A percentile compares a stretch with the other conserved stretches of the same genome.
phyloP scores from a whole-genome alignment of 2,113 vertebrate genomes.

The Entomyzon cyanotis region DNA sequence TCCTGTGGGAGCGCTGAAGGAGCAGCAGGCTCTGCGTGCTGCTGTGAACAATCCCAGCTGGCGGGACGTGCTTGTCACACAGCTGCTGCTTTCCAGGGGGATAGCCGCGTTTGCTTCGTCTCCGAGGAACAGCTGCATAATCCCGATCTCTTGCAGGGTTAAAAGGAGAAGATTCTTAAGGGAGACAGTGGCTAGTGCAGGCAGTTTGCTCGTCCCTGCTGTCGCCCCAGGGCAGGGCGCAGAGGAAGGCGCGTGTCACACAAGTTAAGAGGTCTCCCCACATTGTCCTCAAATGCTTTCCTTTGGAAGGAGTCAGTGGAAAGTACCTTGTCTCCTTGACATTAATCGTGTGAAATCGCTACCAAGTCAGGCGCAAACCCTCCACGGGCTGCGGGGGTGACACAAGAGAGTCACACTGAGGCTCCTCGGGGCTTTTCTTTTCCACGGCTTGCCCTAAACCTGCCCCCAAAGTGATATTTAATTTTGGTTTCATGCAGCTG shows the following conservation, averaged over 20 bases:
- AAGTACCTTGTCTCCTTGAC: not conserved
- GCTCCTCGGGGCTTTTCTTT: not conserved
- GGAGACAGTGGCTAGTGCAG: not conserved
- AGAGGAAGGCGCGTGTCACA: not conserved
- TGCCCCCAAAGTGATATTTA: not conserved
- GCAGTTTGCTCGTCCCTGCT: not conserved
- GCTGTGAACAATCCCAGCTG: not conserved
- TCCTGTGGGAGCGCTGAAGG: fast-evolving
- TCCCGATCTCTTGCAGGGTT: not conserved
- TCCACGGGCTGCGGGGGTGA: fast-evolving
- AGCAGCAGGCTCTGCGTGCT: not conserved
- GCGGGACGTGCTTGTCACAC: not conserved
- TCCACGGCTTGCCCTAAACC: not conserved
- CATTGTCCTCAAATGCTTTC: not conserved
- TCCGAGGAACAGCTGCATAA: not conserved
- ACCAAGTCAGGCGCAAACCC: not conserved
- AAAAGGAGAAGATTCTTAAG: not conserved
- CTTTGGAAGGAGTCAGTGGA: not conserved
- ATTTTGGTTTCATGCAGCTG: not conserved
- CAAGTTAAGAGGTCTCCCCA: not conserved
- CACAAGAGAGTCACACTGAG: not conserved
- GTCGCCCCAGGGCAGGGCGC: not conserved
- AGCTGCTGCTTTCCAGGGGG: not conserved
- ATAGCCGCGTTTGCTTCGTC: not conserved
- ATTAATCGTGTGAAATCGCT: not conserved